Base-by-base conservation (phyloP, 2,888 invertebrate species). In the Synergus umbraculus region DNA sequence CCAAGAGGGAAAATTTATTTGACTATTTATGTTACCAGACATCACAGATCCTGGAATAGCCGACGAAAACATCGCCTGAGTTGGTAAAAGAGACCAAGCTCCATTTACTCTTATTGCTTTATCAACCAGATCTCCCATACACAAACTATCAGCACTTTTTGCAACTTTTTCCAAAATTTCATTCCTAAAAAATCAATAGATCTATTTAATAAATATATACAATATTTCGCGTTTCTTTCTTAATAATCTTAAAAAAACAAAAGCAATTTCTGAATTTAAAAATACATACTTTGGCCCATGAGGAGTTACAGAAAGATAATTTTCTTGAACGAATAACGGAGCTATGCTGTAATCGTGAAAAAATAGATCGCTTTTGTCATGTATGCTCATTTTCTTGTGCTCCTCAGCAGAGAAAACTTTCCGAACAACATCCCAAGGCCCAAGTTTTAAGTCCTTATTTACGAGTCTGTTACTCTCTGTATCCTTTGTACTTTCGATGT, bases 251-350 rank as follows among this genome's bases (percentile, higher is more conserved):
- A 77, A 58, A 37, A 2, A 49, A 49, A 22, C 58, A 60, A 63
- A 18, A 65, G 15, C 18, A 43, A 44, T 65, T 66, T n/a, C 13
- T 67, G 44, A 69, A 63, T 44, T 37, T 13, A 67, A 18, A 13
- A 44, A 77, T 2, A 22, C 92, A 92, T 93, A 96, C 96, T 94
- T 95, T 43, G 96, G 95, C 80, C 95, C 95, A 81, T 95, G 94
- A 0, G 98, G 98, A n/a, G 93, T 92, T 1, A 97, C 97, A 84
- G 94, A 94, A 22, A 97, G 93, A 92, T 99, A 99, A 93, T 99
- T 99, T 92, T 99, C 99, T 88, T 99, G 98, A 0, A 99, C 98
- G 93, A 99, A 99, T 15, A 99, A 93, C 1, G 99, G 98, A n/a
- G 96, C 96, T 83, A 99, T 94, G 88, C 96, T 97, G 93, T 99